Evolutionary conservation across 1,140 invertebrate species (phyloP).

Genomic region (Mesaphorura yosii): DNA sequence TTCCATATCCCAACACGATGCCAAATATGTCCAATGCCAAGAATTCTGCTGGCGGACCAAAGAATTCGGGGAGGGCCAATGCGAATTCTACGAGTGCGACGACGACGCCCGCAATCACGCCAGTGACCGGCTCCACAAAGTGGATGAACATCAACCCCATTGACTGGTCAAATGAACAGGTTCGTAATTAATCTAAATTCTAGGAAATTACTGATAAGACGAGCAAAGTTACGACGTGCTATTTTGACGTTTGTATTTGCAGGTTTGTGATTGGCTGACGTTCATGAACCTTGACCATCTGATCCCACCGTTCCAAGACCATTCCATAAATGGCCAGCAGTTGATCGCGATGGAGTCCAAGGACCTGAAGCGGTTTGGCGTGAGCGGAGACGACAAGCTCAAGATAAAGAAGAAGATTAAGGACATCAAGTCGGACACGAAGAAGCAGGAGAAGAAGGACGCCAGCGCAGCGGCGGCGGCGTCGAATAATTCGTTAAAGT

Average conservation of each 20-base stretch:
- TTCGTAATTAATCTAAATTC: neutral
- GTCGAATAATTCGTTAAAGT: too few relatives aligned
- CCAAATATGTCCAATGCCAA: conserved; percentile 1
- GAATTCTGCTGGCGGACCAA: too few relatives aligned
- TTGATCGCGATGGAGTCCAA: conserved; percentile 71
- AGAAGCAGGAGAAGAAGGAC: conserved; percentile 62
- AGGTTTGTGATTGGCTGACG: conserved; percentile 82
- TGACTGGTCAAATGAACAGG: conserved; percentile 29
- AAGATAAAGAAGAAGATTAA: conserved; percentile 78
- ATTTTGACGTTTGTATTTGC: conserved; percentile 16
- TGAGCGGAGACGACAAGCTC: conserved; percentile 64
- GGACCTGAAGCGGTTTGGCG: conserved; percentile 73
- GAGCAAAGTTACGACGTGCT: neutral
- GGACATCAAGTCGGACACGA: conserved; percentile 56
- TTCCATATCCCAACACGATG: conserved; percentile 6
- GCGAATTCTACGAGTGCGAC: too few relatives aligned
- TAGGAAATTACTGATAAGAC: neutral
- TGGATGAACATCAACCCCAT: conserved; percentile 25
- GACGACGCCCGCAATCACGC: too few relatives aligned
- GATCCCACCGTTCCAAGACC: conserved; percentile 66
- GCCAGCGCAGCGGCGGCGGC: too few relatives aligned
- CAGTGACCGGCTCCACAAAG: too few relatives aligned
- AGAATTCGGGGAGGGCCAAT: too few relatives aligned
- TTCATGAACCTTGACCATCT: conserved; percentile 63
- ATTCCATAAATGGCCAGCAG: conserved; percentile 67